phyloP scores from a whole-genome alignment of 2,113 vertebrate species.

The Callospermophilus lateralis region DNA sequence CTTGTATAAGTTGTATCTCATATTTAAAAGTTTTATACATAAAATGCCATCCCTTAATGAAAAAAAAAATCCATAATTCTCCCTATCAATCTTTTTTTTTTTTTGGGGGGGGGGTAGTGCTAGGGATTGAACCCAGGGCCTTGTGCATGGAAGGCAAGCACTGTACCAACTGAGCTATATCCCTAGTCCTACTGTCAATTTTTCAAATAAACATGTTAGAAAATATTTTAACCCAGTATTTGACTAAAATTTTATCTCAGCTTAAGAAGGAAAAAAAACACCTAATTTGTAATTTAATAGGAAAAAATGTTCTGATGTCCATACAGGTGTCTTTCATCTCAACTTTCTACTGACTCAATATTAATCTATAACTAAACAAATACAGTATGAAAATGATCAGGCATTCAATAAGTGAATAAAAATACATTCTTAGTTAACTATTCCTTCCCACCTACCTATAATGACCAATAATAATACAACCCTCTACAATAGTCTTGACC shows the following conservation, averaged over 20 bases:
- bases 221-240: conserved; percentile 59
- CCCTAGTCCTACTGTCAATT: not conserved
- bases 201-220: conserved; percentile 40
- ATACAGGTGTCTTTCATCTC: conserved; percentile 22
- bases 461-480: not conserved
- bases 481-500: not conserved
- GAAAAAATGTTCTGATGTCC: not conserved
- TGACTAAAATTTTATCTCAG: conserved; percentile 49
- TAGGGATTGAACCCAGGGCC: too few relatives aligned
- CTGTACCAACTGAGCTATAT: too few relatives aligned
- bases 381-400: not conserved
- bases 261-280: conserved; percentile 5
- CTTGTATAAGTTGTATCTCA: not conserved
- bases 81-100: not conserved
- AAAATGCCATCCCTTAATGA: conserved; percentile 50
- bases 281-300: conserved; percentile 40
- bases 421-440: not conserved
- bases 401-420: not conserved
- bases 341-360: conserved; percentile 18
- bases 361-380: conserved; percentile 41
- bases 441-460: not conserved
- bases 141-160: too few relatives aligned
- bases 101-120: too few relatives aligned
- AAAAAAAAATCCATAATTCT: conserved; percentile 64
- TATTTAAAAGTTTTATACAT: conserved; percentile 35